phyloP scores from a whole-genome alignment of 2,888 invertebrate species.

The Philereme transversata region DNA sequence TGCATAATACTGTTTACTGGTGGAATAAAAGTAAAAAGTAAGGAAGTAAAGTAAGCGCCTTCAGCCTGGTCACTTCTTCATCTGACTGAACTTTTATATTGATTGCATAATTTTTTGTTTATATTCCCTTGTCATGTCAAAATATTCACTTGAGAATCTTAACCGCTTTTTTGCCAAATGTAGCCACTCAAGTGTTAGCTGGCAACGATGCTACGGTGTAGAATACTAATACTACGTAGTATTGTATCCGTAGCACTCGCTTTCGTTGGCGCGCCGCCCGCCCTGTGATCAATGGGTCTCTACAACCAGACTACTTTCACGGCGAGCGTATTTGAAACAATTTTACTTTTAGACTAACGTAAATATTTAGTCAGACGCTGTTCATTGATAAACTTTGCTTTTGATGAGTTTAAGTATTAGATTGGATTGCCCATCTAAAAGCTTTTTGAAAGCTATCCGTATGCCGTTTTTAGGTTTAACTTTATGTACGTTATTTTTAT shows the following conservation, averaged over 20 bases:
- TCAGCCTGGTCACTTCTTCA: too few species aligned
- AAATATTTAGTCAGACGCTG: constrained; percentile 33
- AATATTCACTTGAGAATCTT: too few species aligned
- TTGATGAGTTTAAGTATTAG: neutral
- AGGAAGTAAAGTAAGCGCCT: too few species aligned
- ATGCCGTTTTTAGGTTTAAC: neutral
- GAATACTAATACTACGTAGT: constrained; percentile 13
- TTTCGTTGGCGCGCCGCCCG: constrained; percentile 70
- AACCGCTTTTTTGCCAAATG: neutral
- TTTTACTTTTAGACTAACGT: constrained; percentile 48
- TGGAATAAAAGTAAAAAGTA: too few species aligned
- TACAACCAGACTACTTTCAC: constrained; percentile 72
- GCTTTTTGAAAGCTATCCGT: too few species aligned
- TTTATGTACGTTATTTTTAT: neutral
- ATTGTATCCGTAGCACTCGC: constrained; percentile 56
- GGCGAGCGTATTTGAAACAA: constrained; percentile 59
- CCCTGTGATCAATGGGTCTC: constrained; percentile 75
- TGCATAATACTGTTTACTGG: too few species aligned
- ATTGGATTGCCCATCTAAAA: neutral
- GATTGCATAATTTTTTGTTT: too few species aligned
- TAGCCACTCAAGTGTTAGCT: neutral
- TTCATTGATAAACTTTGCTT: constrained; percentile 38
- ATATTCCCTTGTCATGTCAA: too few species aligned
- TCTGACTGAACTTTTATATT: too few species aligned
- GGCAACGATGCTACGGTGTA: constrained; percentile 20